Evolutionary conservation across 64 coral and sea anemone species (phyloP).

Genomic region (Trachythela sp.): DNA sequence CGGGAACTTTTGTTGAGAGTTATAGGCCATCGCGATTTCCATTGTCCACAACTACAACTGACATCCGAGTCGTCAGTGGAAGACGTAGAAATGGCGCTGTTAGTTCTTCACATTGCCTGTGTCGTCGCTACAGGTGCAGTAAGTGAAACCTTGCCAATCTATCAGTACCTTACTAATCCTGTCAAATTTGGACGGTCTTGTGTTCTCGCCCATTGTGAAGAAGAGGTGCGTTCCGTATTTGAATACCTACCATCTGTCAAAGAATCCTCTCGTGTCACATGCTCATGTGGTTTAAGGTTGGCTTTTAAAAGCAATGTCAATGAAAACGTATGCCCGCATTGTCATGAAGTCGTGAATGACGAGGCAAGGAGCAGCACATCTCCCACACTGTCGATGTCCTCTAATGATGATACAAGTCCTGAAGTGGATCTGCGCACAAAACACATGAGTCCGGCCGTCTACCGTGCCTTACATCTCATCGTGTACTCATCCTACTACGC

Average conservation of each 20-base stretch:
- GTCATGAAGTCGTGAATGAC: background rate
- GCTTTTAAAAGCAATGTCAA: background rate
- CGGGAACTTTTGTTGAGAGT: background rate
- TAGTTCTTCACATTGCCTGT: background rate
- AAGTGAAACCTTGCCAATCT: background rate
- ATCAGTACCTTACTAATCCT: background rate
- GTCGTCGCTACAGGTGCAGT: background rate
- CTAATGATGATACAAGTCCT: background rate
- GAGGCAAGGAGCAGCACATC: background rate
- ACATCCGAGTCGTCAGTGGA: background rate
- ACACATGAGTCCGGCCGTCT: background rate
- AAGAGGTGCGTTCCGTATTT: background rate
- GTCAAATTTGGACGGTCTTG: background rate
- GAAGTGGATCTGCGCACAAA: background rate
- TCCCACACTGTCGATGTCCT: background rate
- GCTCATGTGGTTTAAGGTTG: slow-evolving; percentile 6
- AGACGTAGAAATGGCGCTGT: background rate
- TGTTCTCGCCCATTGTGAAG: background rate
- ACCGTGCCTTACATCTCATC: background rate
- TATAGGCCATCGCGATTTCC: background rate
- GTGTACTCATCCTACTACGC: background rate
- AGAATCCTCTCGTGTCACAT: background rate
- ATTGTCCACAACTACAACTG: background rate
- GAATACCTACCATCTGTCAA: background rate
- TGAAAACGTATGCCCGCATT: background rate